Percentiles rank a stretch among this genome's conserved stretches.
Evolutionary conservation across 2,797 vertebrate genomes (phyloP).

Genomic region (Onychomys arenicola): DNA sequence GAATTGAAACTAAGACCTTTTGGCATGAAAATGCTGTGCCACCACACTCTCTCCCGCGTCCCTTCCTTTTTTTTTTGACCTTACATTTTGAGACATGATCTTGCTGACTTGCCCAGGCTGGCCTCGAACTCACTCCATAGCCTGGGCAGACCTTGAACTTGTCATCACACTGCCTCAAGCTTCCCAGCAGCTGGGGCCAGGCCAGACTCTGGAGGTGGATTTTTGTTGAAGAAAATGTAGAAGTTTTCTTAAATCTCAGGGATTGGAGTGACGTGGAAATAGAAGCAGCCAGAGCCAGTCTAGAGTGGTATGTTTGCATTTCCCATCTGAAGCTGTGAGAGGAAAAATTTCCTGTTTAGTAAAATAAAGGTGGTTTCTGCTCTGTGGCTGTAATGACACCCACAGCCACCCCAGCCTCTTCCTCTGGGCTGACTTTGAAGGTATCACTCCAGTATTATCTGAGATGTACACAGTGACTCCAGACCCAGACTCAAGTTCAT

Average conservation of each 20-base stretch:
- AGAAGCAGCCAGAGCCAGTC: neutral
- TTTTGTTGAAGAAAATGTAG: neutral
- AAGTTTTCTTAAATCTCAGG: neutral
- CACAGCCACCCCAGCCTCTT: neutral
- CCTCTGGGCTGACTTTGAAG: conserved; percentile 28
- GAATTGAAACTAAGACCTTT: neutral
- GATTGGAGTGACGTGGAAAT: too few species aligned
- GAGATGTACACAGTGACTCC: neutral
- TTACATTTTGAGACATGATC: neutral
- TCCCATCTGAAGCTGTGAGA: conserved; percentile 56
- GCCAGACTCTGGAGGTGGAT: neutral
- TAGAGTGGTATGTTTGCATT: conserved; percentile 46
- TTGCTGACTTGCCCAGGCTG: neutral
- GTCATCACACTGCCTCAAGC: neutral
- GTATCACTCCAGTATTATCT: neutral
- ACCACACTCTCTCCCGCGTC: neutral
- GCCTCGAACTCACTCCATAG: neutral
- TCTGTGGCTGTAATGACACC: neutral
- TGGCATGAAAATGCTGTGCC: neutral
- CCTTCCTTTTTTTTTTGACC: neutral
- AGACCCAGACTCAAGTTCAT: neutral
- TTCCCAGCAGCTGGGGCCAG: neutral
- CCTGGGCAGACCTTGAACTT: neutral
- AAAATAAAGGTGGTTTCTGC: neutral
- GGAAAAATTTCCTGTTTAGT: conserved; percentile 69